Conservation (phyloP, 30 jellyfish, hydroid and myxozoan genomes). For the Euphysa ruthae region DNA sequence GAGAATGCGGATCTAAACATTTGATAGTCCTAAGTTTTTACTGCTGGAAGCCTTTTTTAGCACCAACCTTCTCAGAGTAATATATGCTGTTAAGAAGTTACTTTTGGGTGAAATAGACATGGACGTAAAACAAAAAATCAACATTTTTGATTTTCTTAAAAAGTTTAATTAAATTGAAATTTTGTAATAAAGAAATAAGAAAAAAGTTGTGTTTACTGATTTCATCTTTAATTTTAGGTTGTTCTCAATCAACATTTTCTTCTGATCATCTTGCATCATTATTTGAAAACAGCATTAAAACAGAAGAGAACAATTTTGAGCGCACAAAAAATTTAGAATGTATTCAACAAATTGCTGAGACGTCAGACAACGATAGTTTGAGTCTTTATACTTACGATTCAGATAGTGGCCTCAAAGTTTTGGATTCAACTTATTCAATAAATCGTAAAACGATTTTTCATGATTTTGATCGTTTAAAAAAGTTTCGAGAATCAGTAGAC, state of each 20-base stretch:
- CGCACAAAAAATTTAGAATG: neutral
- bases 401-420: slow-evolving; percentile 23
- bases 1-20: too few species aligned
- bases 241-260: neutral
- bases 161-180: neutral
- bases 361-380: neutral
- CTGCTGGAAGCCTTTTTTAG: too few species aligned
- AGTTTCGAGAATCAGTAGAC: slow-evolving; percentile 29
- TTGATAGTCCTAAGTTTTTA: too few species aligned
- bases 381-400: slow-evolving; percentile 10
- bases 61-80: too few species aligned
- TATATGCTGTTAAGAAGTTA: too few species aligned
- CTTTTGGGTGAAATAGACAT: too few species aligned
- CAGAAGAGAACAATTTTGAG: neutral
- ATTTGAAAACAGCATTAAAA: neutral
- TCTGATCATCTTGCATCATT: slow-evolving; percentile 3
- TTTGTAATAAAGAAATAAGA: too few species aligned
- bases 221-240: too few species aligned
- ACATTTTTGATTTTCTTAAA: neutral
- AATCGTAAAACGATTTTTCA: slow-evolving; percentile 18
- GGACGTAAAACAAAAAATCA: too few species aligned
- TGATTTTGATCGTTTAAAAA: slow-evolving; percentile 26
- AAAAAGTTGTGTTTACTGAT: too few species aligned
- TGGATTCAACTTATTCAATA: slow-evolving; percentile 20
- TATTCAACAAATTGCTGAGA: neutral